phyloP scores from a whole-genome alignment of 2,888 invertebrate genomes.

The Hirtodrosophila alboralis region DNA sequence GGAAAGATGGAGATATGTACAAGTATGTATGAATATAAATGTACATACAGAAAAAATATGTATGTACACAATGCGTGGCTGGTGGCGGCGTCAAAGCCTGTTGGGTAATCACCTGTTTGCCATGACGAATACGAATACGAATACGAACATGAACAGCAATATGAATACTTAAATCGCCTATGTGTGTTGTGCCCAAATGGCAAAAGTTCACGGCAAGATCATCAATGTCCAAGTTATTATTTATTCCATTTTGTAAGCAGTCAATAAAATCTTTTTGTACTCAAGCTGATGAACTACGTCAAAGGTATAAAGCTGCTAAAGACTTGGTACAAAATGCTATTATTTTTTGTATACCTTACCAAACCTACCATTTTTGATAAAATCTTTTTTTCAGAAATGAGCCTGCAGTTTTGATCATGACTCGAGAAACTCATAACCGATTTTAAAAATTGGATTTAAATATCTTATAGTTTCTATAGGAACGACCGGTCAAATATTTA shows the following conservation, averaged over 20 bases:
- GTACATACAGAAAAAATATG: neutral
- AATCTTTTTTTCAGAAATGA: no score
- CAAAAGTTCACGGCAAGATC: slow-evolving; percentile 73
- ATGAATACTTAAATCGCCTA: slow-evolving; percentile 18
- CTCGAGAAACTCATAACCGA: no score
- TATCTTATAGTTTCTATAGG: no score
- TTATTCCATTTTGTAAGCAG: slow-evolving; percentile 50
- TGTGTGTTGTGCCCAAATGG: slow-evolving; percentile 58
- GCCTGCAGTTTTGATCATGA: no score
- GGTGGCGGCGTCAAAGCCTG: slow-evolving; percentile 51
- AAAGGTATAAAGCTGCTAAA: slow-evolving; percentile 11
- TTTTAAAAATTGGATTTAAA: no score
- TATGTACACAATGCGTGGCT: slow-evolving; percentile 46
- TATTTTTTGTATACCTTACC: no score
- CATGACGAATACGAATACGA: slow-evolving; percentile 57
- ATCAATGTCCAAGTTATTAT: slow-evolving; percentile 72
- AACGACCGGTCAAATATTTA: no score
- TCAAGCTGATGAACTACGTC: slow-evolving; percentile 3
- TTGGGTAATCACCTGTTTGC: slow-evolving; percentile 66
- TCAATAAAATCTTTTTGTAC: slow-evolving; percentile 40
- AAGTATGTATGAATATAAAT: slow-evolving; percentile 1
- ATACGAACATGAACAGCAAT: slow-evolving; percentile 14
- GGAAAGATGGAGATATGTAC: slow-evolving; percentile 31
- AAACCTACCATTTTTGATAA: no score
- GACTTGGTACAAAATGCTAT: slow-evolving; percentile 6